Percentiles rank a stretch among this genome's conserved stretches.
These are phyloP conservation scores for Sturmia bella DNA, from an alignment of 2,888 invertebrate species.

Conservation along the genomic window DNA sequence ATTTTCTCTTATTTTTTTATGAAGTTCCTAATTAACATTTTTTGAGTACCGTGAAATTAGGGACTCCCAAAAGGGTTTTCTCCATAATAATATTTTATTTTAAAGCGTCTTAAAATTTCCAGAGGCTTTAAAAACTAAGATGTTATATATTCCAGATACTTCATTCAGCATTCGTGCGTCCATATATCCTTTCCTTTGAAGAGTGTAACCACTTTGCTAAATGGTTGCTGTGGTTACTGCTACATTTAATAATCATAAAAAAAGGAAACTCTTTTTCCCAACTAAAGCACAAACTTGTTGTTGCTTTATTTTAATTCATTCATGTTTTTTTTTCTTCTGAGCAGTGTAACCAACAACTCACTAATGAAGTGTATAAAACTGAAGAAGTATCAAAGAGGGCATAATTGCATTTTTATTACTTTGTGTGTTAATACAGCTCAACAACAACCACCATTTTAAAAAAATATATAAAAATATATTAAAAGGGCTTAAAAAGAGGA, in stretches of 20 bases:
- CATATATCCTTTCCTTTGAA: constrained; percentile 55
- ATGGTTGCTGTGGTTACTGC: constrained; percentile 64
- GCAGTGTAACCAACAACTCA: constrained; percentile 53
- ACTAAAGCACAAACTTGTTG: constrained; percentile 37
- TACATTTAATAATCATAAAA: constrained; percentile 59
- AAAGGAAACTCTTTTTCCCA: constrained; percentile 36
- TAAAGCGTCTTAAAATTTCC: not conserved
- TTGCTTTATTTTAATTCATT: constrained; percentile 47
- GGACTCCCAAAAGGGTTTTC: not conserved
- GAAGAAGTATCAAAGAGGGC: constrained; percentile 60
- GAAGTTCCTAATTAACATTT: too few relatives aligned
- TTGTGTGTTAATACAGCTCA: constrained; percentile 63
- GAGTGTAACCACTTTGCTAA: constrained; percentile 62
- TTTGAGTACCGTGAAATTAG: too few relatives aligned
- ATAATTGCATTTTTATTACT: constrained; percentile 73
- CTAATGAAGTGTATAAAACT: constrained; percentile 70
- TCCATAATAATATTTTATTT: not conserved
- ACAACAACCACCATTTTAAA: constrained; percentile 21
- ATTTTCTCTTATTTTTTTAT: too few relatives aligned
- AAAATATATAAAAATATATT: constrained; percentile 3
- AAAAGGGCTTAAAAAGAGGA: constrained; percentile 52
- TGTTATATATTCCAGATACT: constrained; percentile 13
- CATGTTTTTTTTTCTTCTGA: constrained; percentile 20
- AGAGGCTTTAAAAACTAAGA: not conserved
- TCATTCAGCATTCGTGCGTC: constrained; percentile 20